These are phyloP conservation scores for Antennarius maculatus DNA, from an alignment of 2,797 vertebrate species.

Conservation along the genomic window DNA sequence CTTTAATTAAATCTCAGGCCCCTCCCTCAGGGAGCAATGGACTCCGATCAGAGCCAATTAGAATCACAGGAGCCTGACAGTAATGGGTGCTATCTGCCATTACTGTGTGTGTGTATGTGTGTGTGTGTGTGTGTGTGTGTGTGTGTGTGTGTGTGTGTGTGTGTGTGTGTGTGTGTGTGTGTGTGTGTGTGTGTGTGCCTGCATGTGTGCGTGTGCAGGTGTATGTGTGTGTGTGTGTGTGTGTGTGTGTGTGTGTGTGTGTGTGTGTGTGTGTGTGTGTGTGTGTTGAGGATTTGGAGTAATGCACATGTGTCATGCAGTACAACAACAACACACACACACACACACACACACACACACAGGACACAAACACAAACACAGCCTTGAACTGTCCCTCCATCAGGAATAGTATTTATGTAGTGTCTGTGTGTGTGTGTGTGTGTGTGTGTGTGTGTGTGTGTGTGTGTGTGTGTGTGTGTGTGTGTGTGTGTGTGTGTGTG, in stretches of 20 bases:
- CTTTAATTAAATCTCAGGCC: conserved; percentile 79
- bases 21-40: conserved; percentile 69
- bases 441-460: neutral
- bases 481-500: conserved; percentile 6
- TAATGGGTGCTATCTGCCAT: conserved; percentile 80
- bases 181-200: conserved; percentile 1
- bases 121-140: neutral
- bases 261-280: conserved; percentile 3
- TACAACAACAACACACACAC: neutral
- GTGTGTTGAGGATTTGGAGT: conserved; percentile 8
- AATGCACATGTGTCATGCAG: conserved; percentile 6
- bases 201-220: too few relatives aligned
- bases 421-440: neutral
- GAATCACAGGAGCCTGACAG: conserved; percentile 79
- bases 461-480: too few relatives aligned
- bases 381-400: conserved; percentile 13
- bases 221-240: neutral
- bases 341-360: neutral
- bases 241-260: neutral
- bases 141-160: too few relatives aligned
- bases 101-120: neutral
- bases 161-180: conserved; percentile 11
- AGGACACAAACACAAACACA: neutral
- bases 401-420: conserved; percentile 43
- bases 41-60: conserved; percentile 81